Evolutionary conservation across 2,797 vertebrate species (phyloP), one percentile per base, ranked within the genome.

Genomic region (Dermochelys coriacea): DNA sequence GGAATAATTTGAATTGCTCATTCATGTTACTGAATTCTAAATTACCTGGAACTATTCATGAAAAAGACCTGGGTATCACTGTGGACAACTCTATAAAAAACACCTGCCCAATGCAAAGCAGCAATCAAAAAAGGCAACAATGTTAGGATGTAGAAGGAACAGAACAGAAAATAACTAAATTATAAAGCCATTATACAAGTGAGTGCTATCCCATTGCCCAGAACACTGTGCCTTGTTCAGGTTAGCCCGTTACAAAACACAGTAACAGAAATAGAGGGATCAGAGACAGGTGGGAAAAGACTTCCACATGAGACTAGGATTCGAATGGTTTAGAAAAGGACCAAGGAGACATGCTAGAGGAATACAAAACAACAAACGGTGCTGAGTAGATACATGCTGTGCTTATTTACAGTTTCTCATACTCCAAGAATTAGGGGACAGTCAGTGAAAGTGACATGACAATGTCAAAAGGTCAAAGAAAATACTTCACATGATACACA

Each of bases 171-270:
- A 49, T 57, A 2, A 57, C 5, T 25, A 80, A n/a, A 74, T 57
- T 74, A 52, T 1, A 19, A 8, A 0, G 9, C 75, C 59, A 25
- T 57, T 5, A 1, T 15, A 10, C 4, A 2, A 0, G 29, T 27
- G 50, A 86, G 31, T 50, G 47, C 74, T 0, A 1, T 4, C 29
- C 59, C 45, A 54, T 25, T 5, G 57, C 19, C 77, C 55, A 9
- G 61, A n/a, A 52, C 14, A 34, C 29, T 61, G 14, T 61, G 59
- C 59, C 34, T 61, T 4, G 3, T 34, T 61, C 59, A 61, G 59
- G 59, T 34, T 15, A 61, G 59, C 31, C 31, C 59, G 7, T 16
- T 16, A 34, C 59, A 61, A 34, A 18, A 61, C 31, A 34, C 12
- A 31, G 59, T 34, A 34, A 61, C 12, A 29, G 41, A 34, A 31